Percentiles rank a stretch among this genome's conserved stretches.
Evolutionary conservation across 2,113 vertebrate species (phyloP).

Genomic region (Stercorarius parasiticus): DNA sequence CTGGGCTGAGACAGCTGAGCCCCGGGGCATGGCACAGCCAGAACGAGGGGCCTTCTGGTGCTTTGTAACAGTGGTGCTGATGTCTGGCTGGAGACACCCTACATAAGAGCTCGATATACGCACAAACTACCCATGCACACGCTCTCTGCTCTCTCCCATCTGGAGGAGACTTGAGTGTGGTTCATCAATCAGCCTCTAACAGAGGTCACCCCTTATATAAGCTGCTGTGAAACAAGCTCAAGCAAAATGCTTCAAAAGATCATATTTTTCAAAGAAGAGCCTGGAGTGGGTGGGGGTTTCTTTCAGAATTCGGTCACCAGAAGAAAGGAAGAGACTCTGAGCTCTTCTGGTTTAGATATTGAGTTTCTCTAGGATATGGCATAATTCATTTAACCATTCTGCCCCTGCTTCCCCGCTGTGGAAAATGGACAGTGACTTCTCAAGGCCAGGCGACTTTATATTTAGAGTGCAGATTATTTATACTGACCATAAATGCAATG

Average conservation of each 20-base stretch:
- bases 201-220: neutral
- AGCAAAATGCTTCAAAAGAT: neutral
- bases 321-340: neutral
- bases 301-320: neutral
- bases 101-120: fast-evolving
- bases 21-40: neutral
- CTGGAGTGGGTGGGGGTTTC: neutral
- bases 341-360: neutral
- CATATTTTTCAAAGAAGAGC: neutral
- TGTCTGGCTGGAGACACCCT: neutral
- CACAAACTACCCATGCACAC: neutral
- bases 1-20: neutral
- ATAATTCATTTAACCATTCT: neutral
- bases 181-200: neutral
- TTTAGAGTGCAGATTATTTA: neutral
- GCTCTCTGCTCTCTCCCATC: neutral
- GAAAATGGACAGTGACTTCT: neutral
- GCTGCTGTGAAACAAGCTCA: neutral
- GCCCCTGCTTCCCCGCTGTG: neutral
- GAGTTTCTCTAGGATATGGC: neutral
- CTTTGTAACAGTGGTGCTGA: neutral
- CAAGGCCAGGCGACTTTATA: neutral
- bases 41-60: neutral
- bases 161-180: neutral
- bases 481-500: neutral